Conservation (phyloP, 2,888 invertebrate species). For the Caenorhabditis uteleia region DNA sequence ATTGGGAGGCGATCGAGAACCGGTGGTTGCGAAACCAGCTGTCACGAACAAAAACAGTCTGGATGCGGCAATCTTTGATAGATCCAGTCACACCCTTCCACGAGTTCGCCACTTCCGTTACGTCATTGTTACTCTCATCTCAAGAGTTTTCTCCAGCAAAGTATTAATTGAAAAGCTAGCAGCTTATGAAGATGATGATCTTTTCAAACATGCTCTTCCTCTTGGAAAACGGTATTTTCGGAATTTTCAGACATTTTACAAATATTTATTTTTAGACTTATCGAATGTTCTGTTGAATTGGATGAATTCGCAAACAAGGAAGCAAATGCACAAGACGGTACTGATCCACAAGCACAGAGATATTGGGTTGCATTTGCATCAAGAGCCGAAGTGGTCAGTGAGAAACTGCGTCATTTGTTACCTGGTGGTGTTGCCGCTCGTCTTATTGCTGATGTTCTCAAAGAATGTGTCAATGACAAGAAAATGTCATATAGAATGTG, state of each 20-base stretch:
- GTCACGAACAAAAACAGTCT: constrained; percentile 15
- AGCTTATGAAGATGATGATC: constrained; percentile 46
- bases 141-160: constrained; percentile 77
- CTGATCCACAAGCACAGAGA: constrained; percentile 40
- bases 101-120: constrained; percentile 86
- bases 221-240: constrained; percentile 46
- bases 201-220: constrained; percentile 47
- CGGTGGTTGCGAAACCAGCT: background rate
- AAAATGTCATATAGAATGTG: constrained; percentile 69
- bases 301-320: constrained; percentile 56
- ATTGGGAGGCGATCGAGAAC: constrained; percentile 54
- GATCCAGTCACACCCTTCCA: constrained; percentile 75
- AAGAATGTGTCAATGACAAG: constrained; percentile 72
- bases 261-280: constrained; percentile 21
- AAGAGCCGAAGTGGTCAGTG: constrained; percentile 54
- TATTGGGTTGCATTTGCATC: constrained; percentile 57
- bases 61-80: constrained; percentile 33
- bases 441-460: constrained; percentile 79
- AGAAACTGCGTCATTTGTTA: constrained; percentile 74
- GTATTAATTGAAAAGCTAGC: constrained; percentile 77
- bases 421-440: constrained; percentile 82
- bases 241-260: background rate
- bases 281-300: constrained; percentile 52
- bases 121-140: constrained; percentile 79
- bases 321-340: constrained; percentile 36